Evolutionary conservation across 2,888 invertebrate genomes (phyloP).

Genomic region (Siphonodentalium dalli): DNA sequence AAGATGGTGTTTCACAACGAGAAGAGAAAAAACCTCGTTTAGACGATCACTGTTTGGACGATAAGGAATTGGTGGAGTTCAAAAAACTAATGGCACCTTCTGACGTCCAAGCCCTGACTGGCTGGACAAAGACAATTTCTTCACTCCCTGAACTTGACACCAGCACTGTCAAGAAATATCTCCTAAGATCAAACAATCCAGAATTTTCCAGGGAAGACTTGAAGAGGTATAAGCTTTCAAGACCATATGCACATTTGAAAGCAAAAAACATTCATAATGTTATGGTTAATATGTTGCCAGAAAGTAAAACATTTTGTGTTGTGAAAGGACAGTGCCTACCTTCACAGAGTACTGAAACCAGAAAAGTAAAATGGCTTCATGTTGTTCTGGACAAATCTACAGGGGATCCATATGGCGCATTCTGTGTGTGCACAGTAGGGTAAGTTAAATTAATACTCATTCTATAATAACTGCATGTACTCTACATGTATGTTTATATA

Average conservation of each 20-base stretch:
- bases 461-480: too few relatives aligned
- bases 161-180: constrained; percentile 7
- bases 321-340: constrained; percentile 9
- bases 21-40: neutral
- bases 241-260: constrained; percentile 10
- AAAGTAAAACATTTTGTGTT: constrained; percentile 5
- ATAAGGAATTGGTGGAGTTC: constrained; percentile 2
- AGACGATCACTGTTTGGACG: neutral
- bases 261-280: constrained; percentile 9
- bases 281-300: neutral
- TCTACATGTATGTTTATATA: too few relatives aligned
- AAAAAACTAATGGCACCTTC: constrained; percentile 2
- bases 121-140: neutral
- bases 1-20: neutral
- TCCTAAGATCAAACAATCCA: neutral
- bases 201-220: neutral
- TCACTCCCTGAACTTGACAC: constrained; percentile 3
- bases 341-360: constrained; percentile 9
- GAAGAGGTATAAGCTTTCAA: constrained; percentile 8
- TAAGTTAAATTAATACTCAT: too few relatives aligned
- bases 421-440: constrained; percentile 19
- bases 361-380: constrained; percentile 5
- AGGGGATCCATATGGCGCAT: constrained; percentile 17
- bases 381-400: constrained; percentile 10
- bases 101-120: neutral